Conservation (phyloP, 2,888 invertebrate genomes). For the Pachydiplax longipennis region DNA sequence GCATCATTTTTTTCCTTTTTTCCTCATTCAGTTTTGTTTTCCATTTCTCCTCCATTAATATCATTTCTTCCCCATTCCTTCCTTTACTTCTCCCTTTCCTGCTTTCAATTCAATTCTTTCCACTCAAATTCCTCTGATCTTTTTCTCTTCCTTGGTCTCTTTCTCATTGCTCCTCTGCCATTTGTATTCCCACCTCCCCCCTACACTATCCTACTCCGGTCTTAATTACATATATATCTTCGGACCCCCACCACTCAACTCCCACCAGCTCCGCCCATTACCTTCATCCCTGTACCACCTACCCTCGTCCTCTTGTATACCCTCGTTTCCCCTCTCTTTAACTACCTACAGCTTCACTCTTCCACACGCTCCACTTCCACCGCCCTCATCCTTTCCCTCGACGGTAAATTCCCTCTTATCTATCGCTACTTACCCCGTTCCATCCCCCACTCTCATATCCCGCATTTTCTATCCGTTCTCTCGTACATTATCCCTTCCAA, state of each 20-base stretch:
- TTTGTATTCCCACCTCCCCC: neutral
- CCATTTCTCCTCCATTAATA: neutral
- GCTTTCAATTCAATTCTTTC: neutral
- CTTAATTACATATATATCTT: slow-evolving; percentile 1
- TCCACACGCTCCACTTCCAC: neutral
- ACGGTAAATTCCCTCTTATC: neutral
- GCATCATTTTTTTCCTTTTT: neutral
- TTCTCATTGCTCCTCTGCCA: neutral
- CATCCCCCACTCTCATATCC: neutral
- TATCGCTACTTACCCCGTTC: neutral
- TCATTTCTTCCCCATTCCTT: neutral
- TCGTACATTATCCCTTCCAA: neutral
- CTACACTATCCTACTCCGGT: neutral
- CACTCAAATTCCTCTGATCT: neutral
- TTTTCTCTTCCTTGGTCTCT: neutral
- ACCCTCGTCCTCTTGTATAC: neutral
- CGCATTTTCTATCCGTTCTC: neutral
- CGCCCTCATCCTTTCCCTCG: neutral
- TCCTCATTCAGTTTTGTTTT: neutral
- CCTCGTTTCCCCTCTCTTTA: no score
- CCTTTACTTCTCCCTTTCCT: neutral
- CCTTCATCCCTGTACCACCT: neutral
- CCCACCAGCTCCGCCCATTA: neutral
- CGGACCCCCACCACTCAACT: neutral
- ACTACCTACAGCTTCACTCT: neutral